phyloP scores from a whole-genome alignment of 2,113 vertebrate species.

The Eurystomus gularis region DNA sequence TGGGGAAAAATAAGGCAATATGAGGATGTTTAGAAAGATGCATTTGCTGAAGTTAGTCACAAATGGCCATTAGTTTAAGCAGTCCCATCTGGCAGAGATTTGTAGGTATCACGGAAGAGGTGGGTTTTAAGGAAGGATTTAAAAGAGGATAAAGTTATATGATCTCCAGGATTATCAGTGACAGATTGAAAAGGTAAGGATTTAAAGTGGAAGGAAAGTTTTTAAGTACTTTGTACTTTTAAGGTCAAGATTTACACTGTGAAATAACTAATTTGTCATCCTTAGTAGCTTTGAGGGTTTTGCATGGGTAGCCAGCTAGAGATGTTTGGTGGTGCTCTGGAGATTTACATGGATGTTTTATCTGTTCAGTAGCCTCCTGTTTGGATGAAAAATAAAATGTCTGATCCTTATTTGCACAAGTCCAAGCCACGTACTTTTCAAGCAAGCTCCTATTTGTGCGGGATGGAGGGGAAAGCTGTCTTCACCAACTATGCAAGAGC shows the following conservation, averaged over 20 bases:
- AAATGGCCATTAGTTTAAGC: background rate
- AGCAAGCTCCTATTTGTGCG: background rate
- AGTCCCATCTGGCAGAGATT: background rate
- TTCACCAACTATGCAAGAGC: background rate
- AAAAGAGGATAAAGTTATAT: background rate
- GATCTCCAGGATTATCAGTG: background rate
- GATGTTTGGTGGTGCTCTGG: background rate
- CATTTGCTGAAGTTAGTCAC: background rate
- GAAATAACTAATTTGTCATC: background rate
- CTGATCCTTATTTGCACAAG: background rate
- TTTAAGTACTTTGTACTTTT: background rate
- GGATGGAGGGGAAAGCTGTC: background rate
- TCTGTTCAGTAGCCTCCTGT: background rate
- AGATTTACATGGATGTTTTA: background rate
- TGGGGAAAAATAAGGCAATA: background rate
- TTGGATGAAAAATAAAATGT: background rate
- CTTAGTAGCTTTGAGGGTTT: background rate
- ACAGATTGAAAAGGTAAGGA: background rate
- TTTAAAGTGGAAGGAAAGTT: background rate
- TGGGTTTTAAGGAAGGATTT: constrained; percentile 7
- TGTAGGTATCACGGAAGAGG: background rate
- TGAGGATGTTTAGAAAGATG: background rate
- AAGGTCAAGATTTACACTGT: background rate
- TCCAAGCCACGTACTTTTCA: background rate
- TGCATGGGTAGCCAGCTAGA: background rate